Evolutionary conservation across 2,888 invertebrate species (phyloP).

Genomic region (Habroteleia sp.): DNA sequence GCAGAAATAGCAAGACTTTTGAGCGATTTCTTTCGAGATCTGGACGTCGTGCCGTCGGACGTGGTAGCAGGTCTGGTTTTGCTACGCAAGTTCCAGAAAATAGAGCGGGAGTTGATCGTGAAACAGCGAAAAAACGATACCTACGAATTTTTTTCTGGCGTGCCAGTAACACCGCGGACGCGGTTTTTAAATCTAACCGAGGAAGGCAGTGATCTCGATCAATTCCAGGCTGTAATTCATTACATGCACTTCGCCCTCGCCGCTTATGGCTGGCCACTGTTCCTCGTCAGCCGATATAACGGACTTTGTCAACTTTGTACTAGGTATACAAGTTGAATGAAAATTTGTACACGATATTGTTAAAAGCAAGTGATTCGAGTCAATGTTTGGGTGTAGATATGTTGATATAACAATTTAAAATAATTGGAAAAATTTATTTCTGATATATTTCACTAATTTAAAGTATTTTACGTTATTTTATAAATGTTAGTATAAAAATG

Average conservation of each 20-base stretch:
- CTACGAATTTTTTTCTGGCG: conserved; percentile 92
- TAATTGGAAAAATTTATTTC: too few relatives aligned
- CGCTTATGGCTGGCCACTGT: conserved; percentile 95
- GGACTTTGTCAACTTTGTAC: conserved; percentile 88
- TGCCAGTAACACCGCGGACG: conserved; percentile 90
- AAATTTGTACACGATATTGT: too few relatives aligned
- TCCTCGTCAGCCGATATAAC: conserved; percentile 87
- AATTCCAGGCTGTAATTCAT: conserved; percentile 88
- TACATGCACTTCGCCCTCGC: conserved; percentile 92
- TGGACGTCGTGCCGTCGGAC: conserved; percentile 94
- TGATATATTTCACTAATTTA: too few relatives aligned
- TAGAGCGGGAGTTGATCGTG: conserved; percentile 88
- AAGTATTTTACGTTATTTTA: too few relatives aligned
- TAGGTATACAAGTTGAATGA: too few relatives aligned
- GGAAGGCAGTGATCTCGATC: conserved; percentile 85
- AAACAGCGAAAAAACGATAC: conserved; percentile 90
- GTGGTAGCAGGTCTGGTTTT: conserved; percentile 92
- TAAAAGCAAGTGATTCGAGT: too few relatives aligned
- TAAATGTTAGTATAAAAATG: too few relatives aligned
- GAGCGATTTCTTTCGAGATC: conserved; percentile 92
- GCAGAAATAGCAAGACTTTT: conserved; percentile 91
- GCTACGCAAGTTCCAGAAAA: conserved; percentile 89
- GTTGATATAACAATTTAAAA: too few relatives aligned
- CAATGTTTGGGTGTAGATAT: too few relatives aligned
- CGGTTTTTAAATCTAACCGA: conserved; percentile 90